These are phyloP conservation scores for Nasalis larvatus DNA, from an alignment of 2,113 vertebrate species.

Conservation along the genomic window DNA sequence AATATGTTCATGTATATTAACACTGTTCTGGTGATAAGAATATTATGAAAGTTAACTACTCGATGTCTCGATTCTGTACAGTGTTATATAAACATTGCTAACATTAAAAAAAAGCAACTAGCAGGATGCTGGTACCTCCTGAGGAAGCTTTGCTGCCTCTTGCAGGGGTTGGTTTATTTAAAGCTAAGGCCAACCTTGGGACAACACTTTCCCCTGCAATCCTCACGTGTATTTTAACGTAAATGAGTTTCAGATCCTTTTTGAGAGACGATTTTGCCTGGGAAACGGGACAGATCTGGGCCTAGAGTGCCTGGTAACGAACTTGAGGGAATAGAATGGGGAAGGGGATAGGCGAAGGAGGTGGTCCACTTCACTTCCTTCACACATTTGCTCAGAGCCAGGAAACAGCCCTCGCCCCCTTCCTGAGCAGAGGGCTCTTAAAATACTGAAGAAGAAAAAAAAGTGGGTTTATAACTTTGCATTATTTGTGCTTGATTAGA, in stretches of 20 bases:
- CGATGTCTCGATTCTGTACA: no score
- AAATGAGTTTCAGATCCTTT: slow-evolving; percentile 77
- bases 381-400: neutral
- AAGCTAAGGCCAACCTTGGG: neutral
- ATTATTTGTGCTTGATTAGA: neutral
- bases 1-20: no score
- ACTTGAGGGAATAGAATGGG: neutral
- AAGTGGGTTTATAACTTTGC: neutral
- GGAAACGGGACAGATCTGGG: neutral
- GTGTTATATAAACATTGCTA: no score
- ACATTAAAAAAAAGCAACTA: no score
- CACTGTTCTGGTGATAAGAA: no score
- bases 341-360: slow-evolving; percentile 64
- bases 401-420: neutral
- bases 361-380: neutral
- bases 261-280: slow-evolving; percentile 39
- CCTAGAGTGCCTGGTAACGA: neutral
- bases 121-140: neutral
- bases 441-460: neutral
- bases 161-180: neutral
- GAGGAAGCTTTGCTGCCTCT: neutral
- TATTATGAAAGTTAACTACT: no score
- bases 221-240: slow-evolving; percentile 61
- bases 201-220: neutral
- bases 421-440: neutral